Percentiles rank a stretch among this genome's conserved stretches.
These are phyloP conservation scores for Drosophila auraria DNA, from an alignment of 1,140 invertebrate genomes.

Conservation along the genomic window DNA sequence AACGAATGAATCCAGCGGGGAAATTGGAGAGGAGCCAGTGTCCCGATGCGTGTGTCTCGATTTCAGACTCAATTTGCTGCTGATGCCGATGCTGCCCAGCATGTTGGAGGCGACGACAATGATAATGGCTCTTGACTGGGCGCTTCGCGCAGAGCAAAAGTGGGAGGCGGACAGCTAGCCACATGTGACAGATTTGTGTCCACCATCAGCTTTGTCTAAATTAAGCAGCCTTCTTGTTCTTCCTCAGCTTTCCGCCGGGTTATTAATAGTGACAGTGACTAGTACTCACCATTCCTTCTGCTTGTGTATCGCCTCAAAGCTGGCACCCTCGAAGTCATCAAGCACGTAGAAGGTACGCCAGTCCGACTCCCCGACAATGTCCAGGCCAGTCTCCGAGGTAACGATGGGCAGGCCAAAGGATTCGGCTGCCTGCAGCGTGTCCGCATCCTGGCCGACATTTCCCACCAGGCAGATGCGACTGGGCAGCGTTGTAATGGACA, in stretches of 20 bases:
- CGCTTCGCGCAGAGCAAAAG: neutral
- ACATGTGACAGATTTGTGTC: constrained; percentile 56
- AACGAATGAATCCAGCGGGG: constrained; percentile 4
- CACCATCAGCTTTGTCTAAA: constrained; percentile 44
- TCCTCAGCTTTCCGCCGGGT: neutral
- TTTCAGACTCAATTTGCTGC: constrained; percentile 74
- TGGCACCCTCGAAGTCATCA: constrained; percentile 89
- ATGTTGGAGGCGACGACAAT: constrained; percentile 17
- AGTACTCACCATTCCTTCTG: constrained; percentile 87
- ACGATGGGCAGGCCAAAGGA: constrained; percentile 88
- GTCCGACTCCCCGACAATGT: constrained; percentile 86
- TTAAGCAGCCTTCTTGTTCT: constrained; percentile 39
- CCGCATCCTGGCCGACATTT: constrained; percentile 86
- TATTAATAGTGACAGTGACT: constrained; percentile 37
- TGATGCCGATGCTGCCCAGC: constrained; percentile 29
- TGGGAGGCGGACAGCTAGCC: constrained; percentile 23
- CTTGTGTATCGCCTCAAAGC: constrained; percentile 89
- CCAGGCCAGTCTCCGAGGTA: constrained; percentile 87
- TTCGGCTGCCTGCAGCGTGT: constrained; percentile 87
- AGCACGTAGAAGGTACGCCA: constrained; percentile 90
- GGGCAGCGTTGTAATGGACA: constrained; percentile 78
- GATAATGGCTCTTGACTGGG: constrained; percentile 39
- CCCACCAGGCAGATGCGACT: constrained; percentile 88
- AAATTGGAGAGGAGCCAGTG: constrained; percentile 6
- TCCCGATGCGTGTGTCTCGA: constrained; percentile 70